Percentiles rank a stretch among this genome's conserved stretches.
Conservation (phyloP, 2,113 vertebrate species). For the Bucco capensis region DNA sequence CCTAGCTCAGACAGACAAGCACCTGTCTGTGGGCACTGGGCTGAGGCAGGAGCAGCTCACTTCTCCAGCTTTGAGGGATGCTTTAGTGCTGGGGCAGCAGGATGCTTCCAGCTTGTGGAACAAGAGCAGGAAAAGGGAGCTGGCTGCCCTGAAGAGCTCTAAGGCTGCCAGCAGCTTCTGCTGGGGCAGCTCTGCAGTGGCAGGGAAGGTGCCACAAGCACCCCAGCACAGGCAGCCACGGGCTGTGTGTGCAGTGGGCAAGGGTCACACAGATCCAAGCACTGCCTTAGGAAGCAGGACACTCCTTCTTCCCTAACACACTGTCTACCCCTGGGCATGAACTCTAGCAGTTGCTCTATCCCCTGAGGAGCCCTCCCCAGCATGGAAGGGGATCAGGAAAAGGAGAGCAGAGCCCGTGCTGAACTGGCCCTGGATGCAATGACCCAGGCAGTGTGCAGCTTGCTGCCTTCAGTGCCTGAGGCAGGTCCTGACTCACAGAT, state of each 20-base stretch:
- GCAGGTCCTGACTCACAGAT: conserved; percentile 54
- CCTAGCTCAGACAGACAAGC: rapidly evolving
- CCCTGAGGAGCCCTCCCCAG: no score
- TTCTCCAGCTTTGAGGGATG: background rate
- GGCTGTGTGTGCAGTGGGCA: background rate
- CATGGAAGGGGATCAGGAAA: no score
- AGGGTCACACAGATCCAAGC: background rate
- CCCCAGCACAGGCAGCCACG: background rate
- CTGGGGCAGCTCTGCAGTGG: background rate
- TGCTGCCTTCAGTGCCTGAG: conserved; percentile 22
- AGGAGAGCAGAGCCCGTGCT: no score
- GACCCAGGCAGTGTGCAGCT: background rate
- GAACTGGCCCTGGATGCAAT: no score
- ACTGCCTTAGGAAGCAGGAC: background rate
- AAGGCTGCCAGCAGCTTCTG: background rate
- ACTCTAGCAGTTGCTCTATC: no score
- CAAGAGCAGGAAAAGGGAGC: background rate
- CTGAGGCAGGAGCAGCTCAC: background rate
- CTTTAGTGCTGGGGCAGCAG: background rate
- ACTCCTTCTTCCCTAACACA: background rate
- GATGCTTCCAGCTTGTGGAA: background rate
- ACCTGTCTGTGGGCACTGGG: background rate
- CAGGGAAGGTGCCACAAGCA: background rate
- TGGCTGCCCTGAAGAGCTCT: background rate
- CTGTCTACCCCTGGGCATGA: no score